These are phyloP conservation scores for Embiotoca jacksoni DNA, from an alignment of 2,113 vertebrate genomes.

Conservation along the genomic window DNA sequence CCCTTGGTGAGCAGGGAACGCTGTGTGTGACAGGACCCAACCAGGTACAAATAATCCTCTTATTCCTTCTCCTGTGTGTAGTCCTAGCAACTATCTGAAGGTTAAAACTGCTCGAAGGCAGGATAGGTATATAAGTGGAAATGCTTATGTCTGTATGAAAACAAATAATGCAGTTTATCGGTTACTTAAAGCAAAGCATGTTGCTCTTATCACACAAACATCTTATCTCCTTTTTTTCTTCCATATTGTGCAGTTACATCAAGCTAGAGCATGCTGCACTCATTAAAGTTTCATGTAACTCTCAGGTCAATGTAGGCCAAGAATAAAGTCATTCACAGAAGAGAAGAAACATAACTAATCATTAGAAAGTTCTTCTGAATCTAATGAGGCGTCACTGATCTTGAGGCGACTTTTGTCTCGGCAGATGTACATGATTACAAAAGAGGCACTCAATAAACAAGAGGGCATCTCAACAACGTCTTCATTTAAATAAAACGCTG, in stretches of 20 bases:
- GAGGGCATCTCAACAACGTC: neutral
- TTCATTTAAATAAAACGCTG: neutral
- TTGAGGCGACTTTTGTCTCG: neutral
- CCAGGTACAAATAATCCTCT: conserved; percentile 75
- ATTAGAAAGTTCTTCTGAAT: neutral
- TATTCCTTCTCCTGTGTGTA: neutral
- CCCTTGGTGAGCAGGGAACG: conserved; percentile 81
- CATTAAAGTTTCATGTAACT: neutral
- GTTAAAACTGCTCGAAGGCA: neutral
- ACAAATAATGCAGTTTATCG: neutral
- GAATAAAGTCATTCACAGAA: neutral
- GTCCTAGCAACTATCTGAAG: neutral
- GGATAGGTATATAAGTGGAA: neutral
- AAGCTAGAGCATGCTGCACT: neutral
- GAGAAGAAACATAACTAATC: neutral
- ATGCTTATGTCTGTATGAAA: neutral
- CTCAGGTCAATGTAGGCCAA: neutral
- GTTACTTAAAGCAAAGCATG: neutral
- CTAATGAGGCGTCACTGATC: conserved; percentile 1
- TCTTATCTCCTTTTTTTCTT: neutral
- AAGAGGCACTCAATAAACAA: neutral
- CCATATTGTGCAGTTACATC: neutral
- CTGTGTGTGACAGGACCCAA: conserved; percentile 82
- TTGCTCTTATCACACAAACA: neutral
- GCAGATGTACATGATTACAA: neutral